Conservation (phyloP, 2,113 vertebrate genomes). For the Dinomys branickii region DNA sequence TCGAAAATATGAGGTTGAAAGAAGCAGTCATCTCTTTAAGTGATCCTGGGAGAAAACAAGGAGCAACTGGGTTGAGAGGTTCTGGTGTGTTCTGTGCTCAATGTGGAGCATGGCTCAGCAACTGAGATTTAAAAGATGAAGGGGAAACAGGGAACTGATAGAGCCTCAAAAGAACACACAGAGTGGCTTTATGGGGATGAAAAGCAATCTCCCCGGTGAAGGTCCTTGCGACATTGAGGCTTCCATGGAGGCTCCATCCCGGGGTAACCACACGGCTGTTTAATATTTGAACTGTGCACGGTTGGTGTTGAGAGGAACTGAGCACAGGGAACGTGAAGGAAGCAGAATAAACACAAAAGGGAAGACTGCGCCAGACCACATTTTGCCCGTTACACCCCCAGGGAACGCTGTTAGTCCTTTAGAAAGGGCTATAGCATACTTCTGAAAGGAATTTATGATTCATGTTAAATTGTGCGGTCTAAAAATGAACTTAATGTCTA, state of each 20-base stretch:
- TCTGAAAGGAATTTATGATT: background rate
- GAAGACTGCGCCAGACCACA: rapidly evolving
- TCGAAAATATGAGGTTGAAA: background rate
- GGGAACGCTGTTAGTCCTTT: background rate
- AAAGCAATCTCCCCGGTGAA: background rate
- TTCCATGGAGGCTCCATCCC: background rate
- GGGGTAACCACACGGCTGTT: rapidly evolving
- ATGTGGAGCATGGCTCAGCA: background rate
- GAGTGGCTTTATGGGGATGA: background rate
- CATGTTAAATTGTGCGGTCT: background rate
- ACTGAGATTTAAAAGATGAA: background rate
- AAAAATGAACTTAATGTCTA: background rate
- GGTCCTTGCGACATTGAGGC: background rate
- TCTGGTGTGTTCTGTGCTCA: too few relatives aligned
- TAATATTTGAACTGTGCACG: background rate
- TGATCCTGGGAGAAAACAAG: background rate
- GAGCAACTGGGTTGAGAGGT: too few relatives aligned
- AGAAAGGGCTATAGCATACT: background rate
- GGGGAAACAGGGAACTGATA: rapidly evolving
- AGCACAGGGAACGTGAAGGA: too few relatives aligned
- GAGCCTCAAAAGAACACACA: background rate
- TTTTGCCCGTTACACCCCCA: background rate
- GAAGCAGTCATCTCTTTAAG: background rate
- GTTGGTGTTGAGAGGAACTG: too few relatives aligned
- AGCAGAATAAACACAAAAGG: rapidly evolving